Evolutionary conservation across 2,888 invertebrate genomes (phyloP).

Genomic region (Polydrusus cervinus): DNA sequence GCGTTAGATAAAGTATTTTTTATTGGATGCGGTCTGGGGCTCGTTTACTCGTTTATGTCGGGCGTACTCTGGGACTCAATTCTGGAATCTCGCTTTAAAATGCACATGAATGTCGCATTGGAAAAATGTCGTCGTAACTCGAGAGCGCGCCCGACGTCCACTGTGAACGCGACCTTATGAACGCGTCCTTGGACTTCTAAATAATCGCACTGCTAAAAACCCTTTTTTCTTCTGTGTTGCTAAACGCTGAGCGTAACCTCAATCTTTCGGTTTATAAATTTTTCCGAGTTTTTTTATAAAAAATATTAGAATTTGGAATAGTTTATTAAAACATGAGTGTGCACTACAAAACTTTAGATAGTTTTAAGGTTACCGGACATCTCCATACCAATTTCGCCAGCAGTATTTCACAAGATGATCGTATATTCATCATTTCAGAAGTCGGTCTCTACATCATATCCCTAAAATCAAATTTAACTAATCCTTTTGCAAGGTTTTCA

Average conservation of each 20-base stretch:
- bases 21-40: too few relatives aligned
- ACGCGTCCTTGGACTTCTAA: too few relatives aligned
- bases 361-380: slow-evolving; percentile 60
- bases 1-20: too few relatives aligned
- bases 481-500: slow-evolving; percentile 58
- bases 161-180: too few relatives aligned
- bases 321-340: slow-evolving; percentile 4
- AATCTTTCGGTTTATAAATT: not conserved
- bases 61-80: too few relatives aligned
- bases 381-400: slow-evolving; percentile 62
- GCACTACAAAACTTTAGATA: slow-evolving; percentile 61
- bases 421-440: slow-evolving; percentile 63
- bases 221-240: too few relatives aligned
- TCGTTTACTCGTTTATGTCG: too few relatives aligned
- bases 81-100: too few relatives aligned
- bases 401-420: slow-evolving; percentile 64
- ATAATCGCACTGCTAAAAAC: too few relatives aligned
- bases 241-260: not conserved
- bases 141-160: too few relatives aligned
- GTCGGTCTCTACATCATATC: slow-evolving; percentile 63
- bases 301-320: not conserved
- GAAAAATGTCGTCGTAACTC: too few relatives aligned
- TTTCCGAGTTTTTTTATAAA: not conserved
- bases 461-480: slow-evolving; percentile 61
- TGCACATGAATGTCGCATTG: too few relatives aligned